Base-by-base conservation (phyloP, 2,797 vertebrate genomes). In the Anas capensis region DNA sequence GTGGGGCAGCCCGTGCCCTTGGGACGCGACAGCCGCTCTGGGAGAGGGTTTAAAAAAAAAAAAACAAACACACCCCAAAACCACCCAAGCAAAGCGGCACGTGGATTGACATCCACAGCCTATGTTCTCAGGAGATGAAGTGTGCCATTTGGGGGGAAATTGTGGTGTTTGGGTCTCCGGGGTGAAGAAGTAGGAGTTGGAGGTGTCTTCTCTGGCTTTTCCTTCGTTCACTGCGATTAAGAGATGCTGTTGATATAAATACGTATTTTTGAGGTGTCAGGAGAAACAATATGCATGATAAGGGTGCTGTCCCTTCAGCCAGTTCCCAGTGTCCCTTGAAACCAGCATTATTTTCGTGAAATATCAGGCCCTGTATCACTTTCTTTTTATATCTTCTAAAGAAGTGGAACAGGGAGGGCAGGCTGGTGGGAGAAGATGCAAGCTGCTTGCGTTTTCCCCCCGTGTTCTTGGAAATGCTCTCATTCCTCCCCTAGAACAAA, bases 41-140 rank as follows among this genome's bases (percentile, higher is more conserved):
- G 14, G 7, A 34, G 27, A 11, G 24, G 23, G 3, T 31, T 54
- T 53, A 4, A 18, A 31, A 54, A 29, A 53, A 53, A 53, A 31
- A 17, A 8, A 7, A 29, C 36, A 16, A 26, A 51, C 8, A 51
- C 26, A 27, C 26, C 49, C 26, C 26, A 27, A 54, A 54, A 6
- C 15, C 53, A 54, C 6, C 9, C 2, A 13, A 11, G 3, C 8
- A 0, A 1, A 3, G 31, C 10, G 14, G 16, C 0, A 11, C 16
- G 69, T 5, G 68, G 26, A 0, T 13, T 56, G 68, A 5, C 33
- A 1, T 4, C 48, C 14, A 0, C 8, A 4, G 31, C 6, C 60
- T 0, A 2, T 3, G 58, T 2, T 51, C 57, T 38, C 16, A 0
- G 14, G 0, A 4, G n/a, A 5, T 2, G 7, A 20, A 11, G 31